These are phyloP conservation scores for Thecophora atra DNA, from an alignment of 2,888 invertebrate genomes.

Conservation along the genomic window DNA sequence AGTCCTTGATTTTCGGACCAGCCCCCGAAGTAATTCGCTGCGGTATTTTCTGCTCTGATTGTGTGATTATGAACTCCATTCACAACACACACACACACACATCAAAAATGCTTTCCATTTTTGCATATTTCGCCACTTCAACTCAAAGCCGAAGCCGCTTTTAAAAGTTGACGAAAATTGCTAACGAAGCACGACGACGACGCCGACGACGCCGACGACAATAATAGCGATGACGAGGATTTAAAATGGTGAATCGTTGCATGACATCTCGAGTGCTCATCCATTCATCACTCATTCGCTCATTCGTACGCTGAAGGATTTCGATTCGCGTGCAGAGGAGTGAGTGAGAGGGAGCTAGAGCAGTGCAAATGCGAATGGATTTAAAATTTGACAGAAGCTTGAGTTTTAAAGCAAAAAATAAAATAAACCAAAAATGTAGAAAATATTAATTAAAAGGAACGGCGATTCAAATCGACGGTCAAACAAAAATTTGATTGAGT, in stretches of 20 bases:
- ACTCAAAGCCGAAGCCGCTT: conserved; percentile 2
- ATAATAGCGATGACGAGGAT: conserved; percentile 14
- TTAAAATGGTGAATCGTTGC: conserved; percentile 30
- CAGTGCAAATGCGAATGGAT: background rate
- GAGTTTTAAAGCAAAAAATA: no score
- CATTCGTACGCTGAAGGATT: background rate
- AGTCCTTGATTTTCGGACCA: conserved; percentile 21
- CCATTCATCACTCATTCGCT: conserved; percentile 27
- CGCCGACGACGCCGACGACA: conserved; percentile 2
- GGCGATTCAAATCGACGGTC: background rate
- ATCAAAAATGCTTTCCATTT: background rate
- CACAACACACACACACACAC: background rate
- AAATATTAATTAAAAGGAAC: background rate
- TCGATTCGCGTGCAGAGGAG: background rate
- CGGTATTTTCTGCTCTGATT: conserved; percentile 1
- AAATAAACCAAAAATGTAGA: no score
- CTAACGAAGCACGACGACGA: conserved; percentile 7
- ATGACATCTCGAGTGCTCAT: conserved; percentile 48
- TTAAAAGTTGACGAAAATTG: conserved; percentile 30
- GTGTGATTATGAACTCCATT: conserved; percentile 4
- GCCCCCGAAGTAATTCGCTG: conserved; percentile 23
- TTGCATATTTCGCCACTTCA: background rate
- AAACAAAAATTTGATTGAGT: no score
- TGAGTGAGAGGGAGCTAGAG: background rate
- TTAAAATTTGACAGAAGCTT: no score